Evolutionary conservation across 2,113 vertebrate genomes (phyloP).

Genomic region (Megaceryle torquata): DNA sequence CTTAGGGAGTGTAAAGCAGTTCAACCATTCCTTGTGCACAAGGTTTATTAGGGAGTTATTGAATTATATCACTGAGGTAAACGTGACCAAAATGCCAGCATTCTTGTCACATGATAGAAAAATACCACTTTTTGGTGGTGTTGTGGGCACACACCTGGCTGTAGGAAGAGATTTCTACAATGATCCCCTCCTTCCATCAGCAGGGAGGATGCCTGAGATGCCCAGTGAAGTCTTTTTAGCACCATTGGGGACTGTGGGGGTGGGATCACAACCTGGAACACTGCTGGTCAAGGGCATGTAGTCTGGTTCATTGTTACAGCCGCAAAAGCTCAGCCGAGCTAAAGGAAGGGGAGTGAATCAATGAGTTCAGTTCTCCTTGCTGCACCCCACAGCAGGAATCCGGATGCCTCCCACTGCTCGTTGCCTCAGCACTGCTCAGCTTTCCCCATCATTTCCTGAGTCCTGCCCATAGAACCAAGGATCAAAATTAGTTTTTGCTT

Average conservation of each 20-base stretch:
- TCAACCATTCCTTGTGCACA: no score
- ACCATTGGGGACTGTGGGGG: neutral
- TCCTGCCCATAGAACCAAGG: neutral
- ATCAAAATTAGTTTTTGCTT: neutral
- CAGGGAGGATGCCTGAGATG: neutral
- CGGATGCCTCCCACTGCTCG: neutral
- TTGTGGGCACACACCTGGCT: neutral
- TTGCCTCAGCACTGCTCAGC: neutral
- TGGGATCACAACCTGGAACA: neutral
- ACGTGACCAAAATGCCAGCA: fast-evolving
- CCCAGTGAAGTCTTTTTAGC: neutral
- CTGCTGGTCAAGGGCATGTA: neutral
- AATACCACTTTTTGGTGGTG: neutral
- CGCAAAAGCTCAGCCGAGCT: neutral
- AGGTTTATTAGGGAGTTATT: neutral
- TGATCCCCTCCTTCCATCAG: neutral
- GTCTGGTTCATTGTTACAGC: neutral
- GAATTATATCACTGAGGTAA: fast-evolving
- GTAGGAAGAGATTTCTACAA: neutral
- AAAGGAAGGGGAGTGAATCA: neutral
- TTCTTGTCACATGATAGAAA: neutral
- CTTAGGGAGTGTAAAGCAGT: neutral
- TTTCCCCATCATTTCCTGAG: fast-evolving
- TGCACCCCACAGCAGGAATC: neutral
- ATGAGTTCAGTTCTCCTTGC: no score